A percentile compares a stretch with the other conserved stretches of the same genome.
phyloP scores from a whole-genome alignment of 1,140 invertebrate species.

The Sitobion miscanthi region DNA sequence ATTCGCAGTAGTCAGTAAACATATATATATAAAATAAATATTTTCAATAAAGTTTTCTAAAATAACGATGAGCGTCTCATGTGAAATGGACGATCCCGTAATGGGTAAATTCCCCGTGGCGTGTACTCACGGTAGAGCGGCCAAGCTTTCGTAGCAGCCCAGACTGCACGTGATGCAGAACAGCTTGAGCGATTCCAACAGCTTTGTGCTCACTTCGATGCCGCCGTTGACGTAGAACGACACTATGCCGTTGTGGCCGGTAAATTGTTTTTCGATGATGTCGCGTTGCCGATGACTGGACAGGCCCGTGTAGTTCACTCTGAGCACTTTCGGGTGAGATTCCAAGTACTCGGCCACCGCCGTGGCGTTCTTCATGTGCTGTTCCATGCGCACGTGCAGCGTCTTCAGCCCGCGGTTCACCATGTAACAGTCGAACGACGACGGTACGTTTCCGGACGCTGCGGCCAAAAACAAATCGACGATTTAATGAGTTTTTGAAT shows the following conservation, averaged over 20 bases:
- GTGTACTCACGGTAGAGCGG: constrained; percentile 79
- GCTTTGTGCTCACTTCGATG: constrained; percentile 75
- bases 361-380: constrained; percentile 80
- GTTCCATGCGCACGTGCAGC: constrained; percentile 86
- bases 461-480: neutral
- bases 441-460: constrained; percentile 90
- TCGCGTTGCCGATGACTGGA: constrained; percentile 90
- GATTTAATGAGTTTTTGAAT: too few relatives aligned
- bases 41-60: too few relatives aligned
- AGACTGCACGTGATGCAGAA: constrained; percentile 92
- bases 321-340: constrained; percentile 75
- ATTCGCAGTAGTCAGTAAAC: too few relatives aligned
- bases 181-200: constrained; percentile 79
- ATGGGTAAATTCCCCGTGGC: too few relatives aligned
- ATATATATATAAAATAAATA: too few relatives aligned
- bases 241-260: constrained; percentile 91
- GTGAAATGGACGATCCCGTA: too few relatives aligned
- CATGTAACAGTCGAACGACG: constrained; percentile 93
- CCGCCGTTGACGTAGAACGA: constrained; percentile 86
- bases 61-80: too few relatives aligned
- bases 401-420: constrained; percentile 95
- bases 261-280: constrained; percentile 81
- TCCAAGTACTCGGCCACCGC: constrained; percentile 82
- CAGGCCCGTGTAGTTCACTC: constrained; percentile 86
- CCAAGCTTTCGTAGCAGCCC: constrained; percentile 93